Evolutionary conservation across 2,888 invertebrate genomes (phyloP).

Genomic region (Caenorhabditis wallacei): DNA sequence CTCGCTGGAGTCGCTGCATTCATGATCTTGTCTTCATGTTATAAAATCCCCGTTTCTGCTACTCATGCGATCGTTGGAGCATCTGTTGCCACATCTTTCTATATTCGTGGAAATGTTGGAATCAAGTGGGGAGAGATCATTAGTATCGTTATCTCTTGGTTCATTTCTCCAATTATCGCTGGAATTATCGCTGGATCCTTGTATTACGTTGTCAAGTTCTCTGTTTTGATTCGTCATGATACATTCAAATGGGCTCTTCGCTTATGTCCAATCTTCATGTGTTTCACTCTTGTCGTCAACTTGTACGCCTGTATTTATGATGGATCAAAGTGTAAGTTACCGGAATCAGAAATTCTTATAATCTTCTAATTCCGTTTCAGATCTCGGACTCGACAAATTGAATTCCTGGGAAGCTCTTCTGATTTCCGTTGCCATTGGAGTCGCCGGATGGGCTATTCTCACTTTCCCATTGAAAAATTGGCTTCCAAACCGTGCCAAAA

Average conservation of each 20-base stretch:
- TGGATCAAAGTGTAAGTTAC: constrained; percentile 85
- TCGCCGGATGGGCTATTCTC: constrained; percentile 66
- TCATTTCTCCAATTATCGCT: constrained; percentile 94
- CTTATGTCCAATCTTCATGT: constrained; percentile 73
- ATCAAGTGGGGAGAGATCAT: constrained; percentile 91
- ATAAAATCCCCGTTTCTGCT: constrained; percentile 96
- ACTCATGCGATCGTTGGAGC: constrained; percentile 75
- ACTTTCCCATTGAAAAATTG: constrained; percentile 69
- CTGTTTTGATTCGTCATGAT: constrained; percentile 87
- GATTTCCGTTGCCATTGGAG: constrained; percentile 64
- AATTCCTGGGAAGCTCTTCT: constrained; percentile 66
- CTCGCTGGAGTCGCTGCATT: constrained; percentile 73
- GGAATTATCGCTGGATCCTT: constrained; percentile 91
- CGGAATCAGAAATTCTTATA: background rate
- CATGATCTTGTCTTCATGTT: constrained; percentile 87
- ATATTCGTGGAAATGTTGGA: constrained; percentile 89
- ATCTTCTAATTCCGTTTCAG: constrained; percentile 42
- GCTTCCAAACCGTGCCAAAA: constrained; percentile 65
- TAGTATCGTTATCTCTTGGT: constrained; percentile 95
- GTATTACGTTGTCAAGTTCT: constrained; percentile 90
- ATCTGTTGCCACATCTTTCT: constrained; percentile 72
- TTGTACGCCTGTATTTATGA: constrained; percentile 94
- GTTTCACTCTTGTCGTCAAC: constrained; percentile 94
- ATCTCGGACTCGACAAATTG: constrained; percentile 73
- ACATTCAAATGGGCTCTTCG: constrained; percentile 70